Conservation (phyloP, 2,888 invertebrate genomes). For the Belgica antarctica region DNA sequence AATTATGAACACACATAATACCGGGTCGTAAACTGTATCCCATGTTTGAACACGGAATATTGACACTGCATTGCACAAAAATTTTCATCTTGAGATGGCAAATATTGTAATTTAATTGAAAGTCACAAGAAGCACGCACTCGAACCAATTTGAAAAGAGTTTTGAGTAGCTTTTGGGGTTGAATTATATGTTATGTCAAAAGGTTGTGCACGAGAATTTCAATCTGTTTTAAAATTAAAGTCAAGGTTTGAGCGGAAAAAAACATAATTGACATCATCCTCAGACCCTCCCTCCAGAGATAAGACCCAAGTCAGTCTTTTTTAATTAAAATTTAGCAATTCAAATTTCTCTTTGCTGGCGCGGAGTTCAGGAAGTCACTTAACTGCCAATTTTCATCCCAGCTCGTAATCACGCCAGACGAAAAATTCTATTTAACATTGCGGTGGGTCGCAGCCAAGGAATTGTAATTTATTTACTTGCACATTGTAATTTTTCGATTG, state of each 20-base stretch:
- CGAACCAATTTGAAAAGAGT: neutral
- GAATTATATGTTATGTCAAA: too few relatives aligned
- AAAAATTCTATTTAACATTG: slow-evolving; percentile 14
- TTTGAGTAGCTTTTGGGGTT: too few relatives aligned
- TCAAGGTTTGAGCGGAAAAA: neutral
- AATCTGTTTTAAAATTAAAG: too few relatives aligned
- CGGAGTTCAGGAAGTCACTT: slow-evolving; percentile 32
- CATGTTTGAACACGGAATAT: too few relatives aligned
- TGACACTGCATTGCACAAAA: neutral
- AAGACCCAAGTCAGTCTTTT: too few relatives aligned
- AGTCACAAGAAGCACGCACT: neutral
- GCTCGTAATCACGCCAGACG: neutral
- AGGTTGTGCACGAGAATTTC: too few relatives aligned
- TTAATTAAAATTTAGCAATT: slow-evolving; percentile 23
- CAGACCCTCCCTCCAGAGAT: neutral
- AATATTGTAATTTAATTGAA: slow-evolving; percentile 15
- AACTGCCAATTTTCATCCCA: slow-evolving; percentile 2
- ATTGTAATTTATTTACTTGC: slow-evolving; percentile 33
- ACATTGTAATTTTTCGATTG: slow-evolving; percentile 24
- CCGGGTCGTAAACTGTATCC: slow-evolving; percentile 9
- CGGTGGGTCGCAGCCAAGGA: slow-evolving; percentile 17
- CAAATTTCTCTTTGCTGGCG: neutral
- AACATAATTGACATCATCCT: neutral
- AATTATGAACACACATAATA: slow-evolving; percentile 13
- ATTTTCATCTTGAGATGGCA: slow-evolving; percentile 12